phyloP scores from a whole-genome alignment of 2,888 invertebrate genomes.

The Diaperis boleti region DNA sequence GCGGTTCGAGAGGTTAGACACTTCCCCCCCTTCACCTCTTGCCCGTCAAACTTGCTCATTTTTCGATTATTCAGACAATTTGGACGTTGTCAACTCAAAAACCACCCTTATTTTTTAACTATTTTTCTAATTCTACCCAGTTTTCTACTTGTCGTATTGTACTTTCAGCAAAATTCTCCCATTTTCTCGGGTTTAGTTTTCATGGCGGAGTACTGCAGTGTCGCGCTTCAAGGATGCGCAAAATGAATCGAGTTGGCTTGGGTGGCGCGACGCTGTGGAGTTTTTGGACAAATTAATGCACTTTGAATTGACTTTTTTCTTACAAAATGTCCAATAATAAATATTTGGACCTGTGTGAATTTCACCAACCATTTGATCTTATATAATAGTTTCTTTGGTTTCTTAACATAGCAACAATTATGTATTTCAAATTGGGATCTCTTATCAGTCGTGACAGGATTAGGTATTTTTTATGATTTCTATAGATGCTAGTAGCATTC shows the following conservation, averaged over 20 bases:
- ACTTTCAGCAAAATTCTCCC: constrained; percentile 30
- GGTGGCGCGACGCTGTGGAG: neutral
- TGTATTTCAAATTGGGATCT: neutral
- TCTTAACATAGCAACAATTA: neutral
- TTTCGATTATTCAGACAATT: neutral
- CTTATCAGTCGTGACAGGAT: neutral
- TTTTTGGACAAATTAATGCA: constrained; percentile 6
- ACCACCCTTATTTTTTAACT: neutral
- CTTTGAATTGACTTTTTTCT: neutral
- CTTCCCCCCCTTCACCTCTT: constrained; percentile 8
- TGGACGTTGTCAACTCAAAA: neutral
- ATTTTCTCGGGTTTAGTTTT: constrained; percentile 20
- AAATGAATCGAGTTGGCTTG: neutral
- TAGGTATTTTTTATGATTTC: neutral
- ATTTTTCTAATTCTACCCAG: neutral
- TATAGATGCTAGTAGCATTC: too few relatives aligned
- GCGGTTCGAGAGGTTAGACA: constrained; percentile 29
- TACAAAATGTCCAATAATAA: neutral
- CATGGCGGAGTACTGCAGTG: constrained; percentile 20
- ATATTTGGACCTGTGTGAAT: constrained; percentile 1
- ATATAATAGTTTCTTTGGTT: neutral
- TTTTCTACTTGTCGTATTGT: constrained; percentile 26
- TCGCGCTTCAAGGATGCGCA: constrained; percentile 17
- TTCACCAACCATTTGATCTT: neutral
- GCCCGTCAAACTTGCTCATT: neutral